Evolutionary conservation across 2,113 vertebrate species (phyloP).

Genomic region (Pangasianodon hypophthalmus): DNA sequence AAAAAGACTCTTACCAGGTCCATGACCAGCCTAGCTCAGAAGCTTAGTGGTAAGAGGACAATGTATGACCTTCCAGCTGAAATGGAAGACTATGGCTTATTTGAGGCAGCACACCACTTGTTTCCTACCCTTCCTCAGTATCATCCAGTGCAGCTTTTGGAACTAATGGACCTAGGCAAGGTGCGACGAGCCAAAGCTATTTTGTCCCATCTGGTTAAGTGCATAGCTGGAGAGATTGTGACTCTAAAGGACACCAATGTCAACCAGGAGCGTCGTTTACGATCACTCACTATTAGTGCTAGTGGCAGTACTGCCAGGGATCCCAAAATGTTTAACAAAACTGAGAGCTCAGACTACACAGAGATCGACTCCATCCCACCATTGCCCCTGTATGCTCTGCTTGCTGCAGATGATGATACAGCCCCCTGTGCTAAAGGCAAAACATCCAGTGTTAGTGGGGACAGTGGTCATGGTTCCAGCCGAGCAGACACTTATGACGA

Average conservation of each 20-base stretch:
- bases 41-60: conserved; percentile 90
- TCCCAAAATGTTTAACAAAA: conserved; percentile 84
- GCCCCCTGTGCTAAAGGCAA: conserved; percentile 76
- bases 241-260: conserved; percentile 78
- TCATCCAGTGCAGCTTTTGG: conserved; percentile 92
- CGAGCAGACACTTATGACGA: conserved; percentile 85
- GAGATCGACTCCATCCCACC: conserved; percentile 97
- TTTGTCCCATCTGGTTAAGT: conserved; percentile 94
- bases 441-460: conserved; percentile 71
- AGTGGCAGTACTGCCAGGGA: conserved; percentile 91
- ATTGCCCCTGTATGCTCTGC: conserved; percentile 89
- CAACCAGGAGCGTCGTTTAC: conserved; percentile 81
- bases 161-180: conserved; percentile 97
- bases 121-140: conserved; percentile 96
- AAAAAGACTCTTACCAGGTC: conserved; percentile 86
- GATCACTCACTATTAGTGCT: conserved; percentile 90
- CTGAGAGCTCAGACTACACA: conserved; percentile 86
- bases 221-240: conserved; percentile 95
- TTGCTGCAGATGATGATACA: conserved; percentile 90
- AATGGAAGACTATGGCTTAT: conserved; percentile 93
- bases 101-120: conserved; percentile 92
- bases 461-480: conserved; percentile 75
- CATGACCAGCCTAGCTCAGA: conserved; percentile 95
- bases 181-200: conserved; percentile 93
- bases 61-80: conserved; percentile 82